Percentiles rank a stretch among this genome's conserved stretches.
Conservation (phyloP, 2,113 vertebrate species). For the Nycticebus coucang region DNA sequence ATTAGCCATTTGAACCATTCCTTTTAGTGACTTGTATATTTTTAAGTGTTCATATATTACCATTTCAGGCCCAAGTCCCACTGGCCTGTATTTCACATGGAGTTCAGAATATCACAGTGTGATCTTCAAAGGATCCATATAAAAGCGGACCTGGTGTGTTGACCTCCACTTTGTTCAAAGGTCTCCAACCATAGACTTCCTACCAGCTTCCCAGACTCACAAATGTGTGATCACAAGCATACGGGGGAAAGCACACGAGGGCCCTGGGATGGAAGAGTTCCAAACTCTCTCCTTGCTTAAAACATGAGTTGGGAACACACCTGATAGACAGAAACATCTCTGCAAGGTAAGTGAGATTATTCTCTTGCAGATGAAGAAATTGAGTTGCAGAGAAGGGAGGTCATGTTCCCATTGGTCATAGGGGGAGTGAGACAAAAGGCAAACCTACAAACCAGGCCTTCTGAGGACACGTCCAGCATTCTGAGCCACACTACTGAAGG, state of each 20-base stretch:
- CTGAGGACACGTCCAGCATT: not conserved
- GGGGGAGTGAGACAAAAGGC: not conserved
- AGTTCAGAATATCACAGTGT: slow-evolving; percentile 27
- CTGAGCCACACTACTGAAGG: not conserved
- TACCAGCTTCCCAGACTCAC: not conserved
- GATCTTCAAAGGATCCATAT: slow-evolving; percentile 40
- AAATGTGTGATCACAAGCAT: not conserved
- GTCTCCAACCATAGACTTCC: slow-evolving; percentile 10
- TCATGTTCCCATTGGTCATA: not conserved
- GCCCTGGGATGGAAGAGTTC: not conserved
- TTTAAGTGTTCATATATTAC: slow-evolving; percentile 76
- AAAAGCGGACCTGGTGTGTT: not conserved
- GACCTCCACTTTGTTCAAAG: slow-evolving; percentile 32
- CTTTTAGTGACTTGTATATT: slow-evolving; percentile 76
- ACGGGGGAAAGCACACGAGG: not conserved
- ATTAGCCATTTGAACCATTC: slow-evolving; percentile 78
- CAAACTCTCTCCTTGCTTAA: not conserved
- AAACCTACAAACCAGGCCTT: not conserved
- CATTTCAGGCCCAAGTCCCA: slow-evolving; percentile 52
- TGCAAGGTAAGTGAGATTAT: not conserved
- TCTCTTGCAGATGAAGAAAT: not conserved
- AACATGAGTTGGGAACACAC: not conserved
- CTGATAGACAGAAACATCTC: too few relatives aligned
- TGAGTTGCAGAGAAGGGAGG: not conserved
- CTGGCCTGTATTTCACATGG: slow-evolving; percentile 44